Conservation (phyloP, 2,797 vertebrate species). For the Holocentrus rufus region DNA sequence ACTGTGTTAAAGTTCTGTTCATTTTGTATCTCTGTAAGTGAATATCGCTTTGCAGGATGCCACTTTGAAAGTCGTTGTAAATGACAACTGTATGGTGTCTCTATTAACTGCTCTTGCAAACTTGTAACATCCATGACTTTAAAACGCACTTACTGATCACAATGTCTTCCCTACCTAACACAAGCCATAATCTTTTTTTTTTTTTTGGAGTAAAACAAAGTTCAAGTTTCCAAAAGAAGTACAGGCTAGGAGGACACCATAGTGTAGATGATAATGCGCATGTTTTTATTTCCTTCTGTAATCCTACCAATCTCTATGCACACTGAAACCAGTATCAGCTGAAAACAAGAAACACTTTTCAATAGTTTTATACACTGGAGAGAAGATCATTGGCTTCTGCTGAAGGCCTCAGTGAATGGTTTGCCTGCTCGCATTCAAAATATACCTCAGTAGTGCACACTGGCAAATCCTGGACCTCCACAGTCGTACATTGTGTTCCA, state of each 20-base stretch:
- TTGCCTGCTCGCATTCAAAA: constrained; percentile 49
- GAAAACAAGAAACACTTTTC: constrained; percentile 52
- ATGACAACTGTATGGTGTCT: constrained; percentile 52
- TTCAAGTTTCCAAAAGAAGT: constrained; percentile 31
- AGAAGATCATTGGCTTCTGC: constrained; percentile 47
- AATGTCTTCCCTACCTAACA: constrained; percentile 49
- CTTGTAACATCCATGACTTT: constrained; percentile 39
- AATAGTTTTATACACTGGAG: constrained; percentile 66
- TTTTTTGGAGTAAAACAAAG: constrained; percentile 4
- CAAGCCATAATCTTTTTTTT: constrained; percentile 31
- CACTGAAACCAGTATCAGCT: constrained; percentile 54
- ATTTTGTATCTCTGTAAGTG: constrained; percentile 49
- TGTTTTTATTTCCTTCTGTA: constrained; percentile 37
- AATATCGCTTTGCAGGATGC: constrained; percentile 40
- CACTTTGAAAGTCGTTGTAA: constrained; percentile 49
- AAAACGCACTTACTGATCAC: constrained; percentile 45
- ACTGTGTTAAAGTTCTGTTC: constrained; percentile 40
- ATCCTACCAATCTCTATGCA: constrained; percentile 34
- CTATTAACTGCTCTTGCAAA: constrained; percentile 50
- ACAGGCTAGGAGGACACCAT: constrained; percentile 26
- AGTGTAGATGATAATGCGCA: constrained; percentile 20
- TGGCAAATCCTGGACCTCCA: constrained; percentile 59
- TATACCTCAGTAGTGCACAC: constrained; percentile 77
- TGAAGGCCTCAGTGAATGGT: constrained; percentile 55
- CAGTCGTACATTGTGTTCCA: constrained; percentile 56